Conservation (phyloP, 2,113 vertebrate genomes). For the Notechis scutatus region DNA sequence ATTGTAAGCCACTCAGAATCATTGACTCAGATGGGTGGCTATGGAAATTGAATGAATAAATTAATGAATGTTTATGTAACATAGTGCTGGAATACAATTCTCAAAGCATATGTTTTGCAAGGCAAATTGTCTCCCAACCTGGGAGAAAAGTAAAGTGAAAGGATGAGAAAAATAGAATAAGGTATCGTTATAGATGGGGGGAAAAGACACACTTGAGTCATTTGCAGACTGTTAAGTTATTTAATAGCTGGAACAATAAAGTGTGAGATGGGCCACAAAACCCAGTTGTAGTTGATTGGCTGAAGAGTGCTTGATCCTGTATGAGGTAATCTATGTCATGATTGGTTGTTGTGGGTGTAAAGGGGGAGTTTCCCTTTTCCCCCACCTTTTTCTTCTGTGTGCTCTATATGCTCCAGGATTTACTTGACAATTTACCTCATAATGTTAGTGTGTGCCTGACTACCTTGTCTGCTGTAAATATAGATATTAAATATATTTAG, state of each 20-base stretch:
- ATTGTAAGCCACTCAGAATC: background rate
- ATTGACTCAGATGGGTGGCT: background rate
- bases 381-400: background rate
- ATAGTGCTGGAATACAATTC: background rate
- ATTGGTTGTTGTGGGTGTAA: background rate
- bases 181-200: background rate
- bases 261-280: background rate
- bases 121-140: too few species aligned
- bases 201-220: background rate
- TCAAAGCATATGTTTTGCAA: background rate
- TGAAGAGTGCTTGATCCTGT: background rate
- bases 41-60: background rate
- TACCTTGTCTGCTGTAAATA: background rate
- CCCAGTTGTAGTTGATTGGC: background rate
- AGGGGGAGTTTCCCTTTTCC: background rate
- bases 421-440: background rate
- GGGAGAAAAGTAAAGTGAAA: background rate
- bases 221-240: background rate
- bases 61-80: background rate
- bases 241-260: background rate
- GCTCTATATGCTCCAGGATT: background rate
- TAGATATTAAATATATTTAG: background rate
- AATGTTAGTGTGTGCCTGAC: background rate
- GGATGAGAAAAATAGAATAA: background rate
- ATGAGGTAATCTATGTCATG: background rate